Percentiles rank a stretch among this genome's conserved stretches.
Evolutionary conservation across 2,888 invertebrate genomes (phyloP).

Genomic region (Griposia aprilina): DNA sequence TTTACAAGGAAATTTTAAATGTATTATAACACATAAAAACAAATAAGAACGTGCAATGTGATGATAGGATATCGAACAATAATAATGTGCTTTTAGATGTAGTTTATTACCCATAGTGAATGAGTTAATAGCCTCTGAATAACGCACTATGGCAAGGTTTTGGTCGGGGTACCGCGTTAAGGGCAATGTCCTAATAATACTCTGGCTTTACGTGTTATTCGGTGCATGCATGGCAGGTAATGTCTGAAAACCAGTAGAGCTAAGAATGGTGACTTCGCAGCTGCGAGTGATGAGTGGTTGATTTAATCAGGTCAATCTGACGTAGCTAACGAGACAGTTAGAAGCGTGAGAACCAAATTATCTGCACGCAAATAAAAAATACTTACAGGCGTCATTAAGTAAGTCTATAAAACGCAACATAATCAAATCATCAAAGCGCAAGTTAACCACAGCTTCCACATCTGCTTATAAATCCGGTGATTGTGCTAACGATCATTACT

Average conservation of each 20-base stretch:
- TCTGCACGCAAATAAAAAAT: not conserved
- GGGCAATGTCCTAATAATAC: slow-evolving; percentile 7
- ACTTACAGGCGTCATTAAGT: not conserved
- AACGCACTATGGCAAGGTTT: no score
- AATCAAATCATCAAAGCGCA: slow-evolving; percentile 21
- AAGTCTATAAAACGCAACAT: slow-evolving; percentile 4
- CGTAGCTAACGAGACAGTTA: not conserved
- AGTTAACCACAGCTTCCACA: slow-evolving; percentile 29
- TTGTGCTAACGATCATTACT: slow-evolving; percentile 49
- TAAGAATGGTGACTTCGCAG: not conserved
- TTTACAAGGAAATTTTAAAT: no score
- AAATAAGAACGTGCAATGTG: no score
- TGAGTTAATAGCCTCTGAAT: no score
- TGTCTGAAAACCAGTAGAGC: not conserved
- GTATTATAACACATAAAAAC: no score
- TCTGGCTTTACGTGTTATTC: not conserved
- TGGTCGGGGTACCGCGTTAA: no score
- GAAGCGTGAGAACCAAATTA: slow-evolving; percentile 23
- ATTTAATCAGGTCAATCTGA: slow-evolving; percentile 10
- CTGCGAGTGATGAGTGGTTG: not conserved
- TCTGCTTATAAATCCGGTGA: slow-evolving; percentile 44
- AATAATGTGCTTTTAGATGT: no score
- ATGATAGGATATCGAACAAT: no score
- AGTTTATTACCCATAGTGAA: no score
- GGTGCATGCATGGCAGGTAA: not conserved